These are phyloP conservation scores for Gyps fulvus DNA, from an alignment of 2,113 vertebrate species.

Conservation along the genomic window DNA sequence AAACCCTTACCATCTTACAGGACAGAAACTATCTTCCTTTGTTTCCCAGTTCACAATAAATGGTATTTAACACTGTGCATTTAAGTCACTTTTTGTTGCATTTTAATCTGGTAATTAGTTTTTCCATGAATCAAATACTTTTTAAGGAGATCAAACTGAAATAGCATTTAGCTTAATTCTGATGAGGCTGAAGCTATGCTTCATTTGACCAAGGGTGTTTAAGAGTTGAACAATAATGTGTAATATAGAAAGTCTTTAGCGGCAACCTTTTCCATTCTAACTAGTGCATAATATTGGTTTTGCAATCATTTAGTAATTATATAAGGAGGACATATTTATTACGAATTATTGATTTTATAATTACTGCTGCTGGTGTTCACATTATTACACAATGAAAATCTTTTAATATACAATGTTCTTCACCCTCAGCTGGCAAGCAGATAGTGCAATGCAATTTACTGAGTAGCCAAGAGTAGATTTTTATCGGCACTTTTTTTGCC, in stretches of 20 bases:
- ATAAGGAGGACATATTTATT: conserved; percentile 84
- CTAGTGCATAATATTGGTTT: conserved; percentile 79
- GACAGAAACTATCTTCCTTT: not conserved
- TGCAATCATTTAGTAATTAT: conserved; percentile 82
- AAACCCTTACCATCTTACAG: not conserved
- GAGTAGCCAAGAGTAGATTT: conserved; percentile 75
- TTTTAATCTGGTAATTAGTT: conserved; percentile 65
- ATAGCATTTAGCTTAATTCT: conserved; percentile 65
- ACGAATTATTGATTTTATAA: conserved; percentile 84
- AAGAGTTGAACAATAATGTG: conserved; percentile 74
- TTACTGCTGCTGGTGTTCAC: conserved; percentile 76
- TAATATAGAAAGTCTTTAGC: conserved; percentile 74
- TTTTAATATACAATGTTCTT: conserved; percentile 80
- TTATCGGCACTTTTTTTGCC: conserved; percentile 66
- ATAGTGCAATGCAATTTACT: conserved; percentile 72
- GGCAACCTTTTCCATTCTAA: conserved; percentile 74
- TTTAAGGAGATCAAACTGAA: conserved; percentile 58
- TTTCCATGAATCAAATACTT: conserved; percentile 61
- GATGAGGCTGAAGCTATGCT: conserved; percentile 67
- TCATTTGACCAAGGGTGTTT: conserved; percentile 73
- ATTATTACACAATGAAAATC: conserved; percentile 79
- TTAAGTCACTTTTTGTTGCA: conserved; percentile 10
- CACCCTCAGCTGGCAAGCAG: conserved; percentile 68
- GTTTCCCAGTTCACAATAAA: not conserved
- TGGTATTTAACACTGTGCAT: not conserved